Evolutionary conservation across 2,888 invertebrate species (phyloP).

Genomic region (Andrena bucephala): DNA sequence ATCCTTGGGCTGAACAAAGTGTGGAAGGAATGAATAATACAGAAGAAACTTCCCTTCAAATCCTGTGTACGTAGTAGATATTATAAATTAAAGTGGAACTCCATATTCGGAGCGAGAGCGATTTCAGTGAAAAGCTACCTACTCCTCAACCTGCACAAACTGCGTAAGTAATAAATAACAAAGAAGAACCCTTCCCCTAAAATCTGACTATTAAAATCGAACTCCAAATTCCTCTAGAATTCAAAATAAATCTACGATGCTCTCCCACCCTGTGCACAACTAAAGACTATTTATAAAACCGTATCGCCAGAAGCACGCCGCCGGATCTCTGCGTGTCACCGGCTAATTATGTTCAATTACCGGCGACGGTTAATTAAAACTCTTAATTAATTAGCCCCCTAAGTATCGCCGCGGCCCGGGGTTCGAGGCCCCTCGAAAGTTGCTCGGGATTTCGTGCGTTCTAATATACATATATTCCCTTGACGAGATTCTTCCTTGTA

Average conservation of each 20-base stretch:
- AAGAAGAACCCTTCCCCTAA: too few species aligned
- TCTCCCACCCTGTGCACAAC: not conserved
- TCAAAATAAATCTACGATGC: not conserved
- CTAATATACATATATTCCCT: constrained; percentile 2
- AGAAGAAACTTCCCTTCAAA: too few species aligned
- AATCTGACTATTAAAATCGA: too few species aligned
- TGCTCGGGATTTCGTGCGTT: constrained; percentile 27
- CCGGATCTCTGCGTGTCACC: constrained; percentile 30
- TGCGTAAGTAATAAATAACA: too few species aligned
- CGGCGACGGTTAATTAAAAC: constrained; percentile 52
- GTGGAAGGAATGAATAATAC: not conserved
- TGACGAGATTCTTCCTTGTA: constrained; percentile 23
- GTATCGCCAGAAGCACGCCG: constrained; percentile 5
- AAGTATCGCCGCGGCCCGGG: constrained; percentile 12
- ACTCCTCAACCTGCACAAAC: too few species aligned
- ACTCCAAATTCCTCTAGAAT: not conserved
- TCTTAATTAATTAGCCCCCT: constrained; percentile 52
- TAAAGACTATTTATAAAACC: constrained; percentile 41
- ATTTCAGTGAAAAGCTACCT: too few species aligned
- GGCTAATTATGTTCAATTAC: constrained; percentile 54
- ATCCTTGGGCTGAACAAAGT: not conserved
- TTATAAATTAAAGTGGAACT: too few species aligned
- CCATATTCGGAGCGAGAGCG: too few species aligned
- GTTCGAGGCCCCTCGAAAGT: constrained; percentile 23
- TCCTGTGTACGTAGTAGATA: too few species aligned